A percentile compares a stretch with the other conserved stretches of the same genome.
Evolutionary conservation across 2,888 invertebrate genomes (phyloP).

Genomic region (Sphecodes monilicornis): DNA sequence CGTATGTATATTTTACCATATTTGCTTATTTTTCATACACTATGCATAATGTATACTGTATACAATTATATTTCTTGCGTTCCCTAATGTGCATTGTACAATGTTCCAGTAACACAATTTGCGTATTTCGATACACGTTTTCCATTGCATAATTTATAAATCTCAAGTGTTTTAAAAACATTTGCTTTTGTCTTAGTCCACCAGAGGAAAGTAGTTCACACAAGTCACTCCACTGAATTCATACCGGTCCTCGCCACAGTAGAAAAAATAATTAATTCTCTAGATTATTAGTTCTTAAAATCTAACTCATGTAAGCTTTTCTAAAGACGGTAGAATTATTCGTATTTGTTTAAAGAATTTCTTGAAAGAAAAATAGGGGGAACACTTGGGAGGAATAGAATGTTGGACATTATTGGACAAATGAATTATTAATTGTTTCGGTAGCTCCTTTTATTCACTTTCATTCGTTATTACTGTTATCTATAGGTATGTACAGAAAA

Average conservation of each 20-base stretch:
- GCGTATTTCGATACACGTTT: neutral
- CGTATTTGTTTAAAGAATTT: neutral
- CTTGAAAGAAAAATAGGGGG: neutral
- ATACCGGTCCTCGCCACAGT: neutral
- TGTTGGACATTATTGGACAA: conserved; percentile 5
- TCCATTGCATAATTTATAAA: neutral
- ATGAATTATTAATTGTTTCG: conserved; percentile 65
- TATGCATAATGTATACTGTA: conserved; percentile 3
- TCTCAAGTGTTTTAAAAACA: neutral
- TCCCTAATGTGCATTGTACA: neutral
- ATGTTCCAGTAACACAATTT: conserved; percentile 2
- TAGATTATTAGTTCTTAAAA: conserved; percentile 4
- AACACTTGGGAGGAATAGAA: conserved; percentile 7
- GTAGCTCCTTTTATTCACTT: conserved; percentile 80
- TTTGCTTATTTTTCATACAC: neutral
- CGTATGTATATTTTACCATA: neutral
- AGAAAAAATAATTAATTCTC: conserved; percentile 8
- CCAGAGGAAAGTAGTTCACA: conserved; percentile 1
- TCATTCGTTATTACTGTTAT: conserved; percentile 79
- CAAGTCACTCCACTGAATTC: conserved; percentile 5
- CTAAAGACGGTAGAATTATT: neutral
- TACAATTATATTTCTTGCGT: neutral
- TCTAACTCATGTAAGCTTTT: neutral
- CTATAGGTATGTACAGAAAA: conserved; percentile 81
- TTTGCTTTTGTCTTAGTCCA: neutral